Evolutionary conservation across 2,888 invertebrate species (phyloP), one percentile per base, ranked within the genome.

Genomic region (Bibio marci): DNA sequence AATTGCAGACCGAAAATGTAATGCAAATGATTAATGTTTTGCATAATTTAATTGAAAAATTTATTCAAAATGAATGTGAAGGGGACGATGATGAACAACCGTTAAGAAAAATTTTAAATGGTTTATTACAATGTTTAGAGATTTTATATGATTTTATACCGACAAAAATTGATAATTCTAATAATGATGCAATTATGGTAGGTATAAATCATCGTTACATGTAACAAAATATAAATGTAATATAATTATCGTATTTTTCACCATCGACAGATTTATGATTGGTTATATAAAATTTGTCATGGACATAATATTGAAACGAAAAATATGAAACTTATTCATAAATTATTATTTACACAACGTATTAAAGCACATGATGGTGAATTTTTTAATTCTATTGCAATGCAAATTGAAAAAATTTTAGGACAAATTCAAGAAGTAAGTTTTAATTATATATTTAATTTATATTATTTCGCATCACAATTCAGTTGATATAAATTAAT

Each of bases 331-430:
- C 13, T 60, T 10, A 49, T 57, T 8, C 58, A 61, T 43, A 57
- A 57, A 27, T 40, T 61, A 32, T 44, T 61, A 8, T 61, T 62
- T 30, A 46, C 47, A 1, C 60, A 59, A 39, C 51, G 59, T 0
- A 56, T 57, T 28, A 58, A 58, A 41, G 58, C 58, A 3, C 55
- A 57, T 37, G 52, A 52, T 0, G 62, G 61, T 3, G 48, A 51
- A 25, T 60, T 60, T 41, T 62, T 58, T 34, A 52, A 57, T 38
- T 44, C 50, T 0, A 49, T 60, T 38, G 57, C 57, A 3, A 45
- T 49, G 33, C 55, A 57, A 41, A 45, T 61, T 41, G 55, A 51
- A 11, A 39, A 46, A 28, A 47, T 56, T 1, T 49, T 58, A n/a
- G 55, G 56, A 12, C 46, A 48, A 38, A 46, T 53, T 5, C 50